Conservation (phyloP, 2,888 invertebrate genomes). For the Gandaritis pyraliata region DNA sequence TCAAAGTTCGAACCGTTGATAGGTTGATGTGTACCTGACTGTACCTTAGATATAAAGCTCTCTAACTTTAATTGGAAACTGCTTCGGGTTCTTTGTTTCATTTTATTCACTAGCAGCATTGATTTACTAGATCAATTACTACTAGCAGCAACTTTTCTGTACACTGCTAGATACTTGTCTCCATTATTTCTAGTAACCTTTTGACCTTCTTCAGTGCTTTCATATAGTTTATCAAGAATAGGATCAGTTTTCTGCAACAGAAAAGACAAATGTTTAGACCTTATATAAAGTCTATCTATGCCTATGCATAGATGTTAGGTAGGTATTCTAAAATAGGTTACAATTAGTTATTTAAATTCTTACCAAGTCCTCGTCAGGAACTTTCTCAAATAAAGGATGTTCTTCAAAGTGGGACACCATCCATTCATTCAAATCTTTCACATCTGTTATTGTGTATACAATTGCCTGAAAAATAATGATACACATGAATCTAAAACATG, state of each 20-base stretch:
- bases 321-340: neutral
- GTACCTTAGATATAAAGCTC: neutral
- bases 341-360: slow-evolving; percentile 33
- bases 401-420: slow-evolving; percentile 96
- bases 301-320: too few species aligned
- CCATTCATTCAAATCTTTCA: slow-evolving; percentile 98
- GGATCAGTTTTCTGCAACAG: slow-evolving; percentile 89
- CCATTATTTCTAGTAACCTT: slow-evolving; percentile 98
- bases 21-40: too few species aligned
- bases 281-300: too few species aligned
- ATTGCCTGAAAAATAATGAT: slow-evolving; percentile 85
- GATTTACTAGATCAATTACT: slow-evolving; percentile 17
- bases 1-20: too few species aligned
- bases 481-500: too few species aligned
- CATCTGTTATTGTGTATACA: slow-evolving; percentile 99
- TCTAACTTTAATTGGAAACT: neutral
- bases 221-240: slow-evolving; percentile 94
- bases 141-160: slow-evolving; percentile 84
- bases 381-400: slow-evolving; percentile 94
- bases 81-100: slow-evolving; percentile 25
- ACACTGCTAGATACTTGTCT: slow-evolving; percentile 96
- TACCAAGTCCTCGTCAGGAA: slow-evolving; percentile 91
- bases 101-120: neutral
- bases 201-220: slow-evolving; percentile 98
- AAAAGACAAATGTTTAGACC: neutral